Conservation (phyloP, 2,113 vertebrate genomes). For the Polypterus senegalus region DNA sequence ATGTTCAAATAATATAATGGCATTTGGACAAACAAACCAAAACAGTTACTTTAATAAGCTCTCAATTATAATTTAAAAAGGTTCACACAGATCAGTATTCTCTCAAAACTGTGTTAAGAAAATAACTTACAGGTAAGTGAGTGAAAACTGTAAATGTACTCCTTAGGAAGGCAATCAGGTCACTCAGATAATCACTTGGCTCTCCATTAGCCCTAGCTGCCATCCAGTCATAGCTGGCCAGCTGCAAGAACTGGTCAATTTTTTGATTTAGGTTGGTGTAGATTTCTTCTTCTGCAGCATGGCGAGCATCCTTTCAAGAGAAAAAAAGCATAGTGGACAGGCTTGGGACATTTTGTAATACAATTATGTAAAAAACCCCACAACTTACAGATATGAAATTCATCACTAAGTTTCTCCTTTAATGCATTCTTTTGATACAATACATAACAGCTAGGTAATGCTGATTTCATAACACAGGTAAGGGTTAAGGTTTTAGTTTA, state of each 20-base stretch:
- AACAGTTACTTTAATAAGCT: neutral
- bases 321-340: neutral
- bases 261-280: constrained; percentile 94
- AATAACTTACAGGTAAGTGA: constrained; percentile 78
- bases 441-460: too few species aligned
- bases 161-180: constrained; percentile 84
- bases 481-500: too few species aligned
- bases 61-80: neutral
- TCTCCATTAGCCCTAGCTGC: constrained; percentile 45
- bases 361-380: too few species aligned
- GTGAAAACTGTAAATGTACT: constrained; percentile 95
- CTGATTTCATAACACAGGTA: too few species aligned
- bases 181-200: constrained; percentile 80
- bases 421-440: too few species aligned
- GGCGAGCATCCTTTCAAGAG: constrained; percentile 73
- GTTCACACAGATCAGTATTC: too few species aligned
- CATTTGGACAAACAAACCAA: neutral
- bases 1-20: neutral
- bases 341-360: too few species aligned
- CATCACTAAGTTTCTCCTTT: too few species aligned
- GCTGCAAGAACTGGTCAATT: constrained; percentile 94
- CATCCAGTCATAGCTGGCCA: constrained; percentile 91
- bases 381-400: too few species aligned
- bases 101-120: too few species aligned
- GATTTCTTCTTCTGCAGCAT: constrained; percentile 93